phyloP scores from a whole-genome alignment of 2,888 invertebrate genomes.

The Deroplatys truncata region DNA sequence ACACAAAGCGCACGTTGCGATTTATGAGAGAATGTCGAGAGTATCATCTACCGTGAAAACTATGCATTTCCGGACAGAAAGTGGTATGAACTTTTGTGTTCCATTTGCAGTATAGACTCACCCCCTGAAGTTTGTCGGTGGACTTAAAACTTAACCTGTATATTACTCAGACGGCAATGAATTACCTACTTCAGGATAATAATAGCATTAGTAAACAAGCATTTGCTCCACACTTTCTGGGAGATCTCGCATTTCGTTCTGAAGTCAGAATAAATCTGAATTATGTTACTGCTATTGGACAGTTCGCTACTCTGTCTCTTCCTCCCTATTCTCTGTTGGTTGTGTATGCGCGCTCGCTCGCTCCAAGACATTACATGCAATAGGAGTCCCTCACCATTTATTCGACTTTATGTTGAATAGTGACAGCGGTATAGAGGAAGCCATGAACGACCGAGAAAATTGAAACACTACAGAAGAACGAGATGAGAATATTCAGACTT shows the following conservation, averaged over 20 bases:
- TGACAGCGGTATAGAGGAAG: neutral
- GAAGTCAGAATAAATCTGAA: neutral
- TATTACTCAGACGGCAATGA: too few species aligned
- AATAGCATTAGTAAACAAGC: too few species aligned
- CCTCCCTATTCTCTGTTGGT: neutral
- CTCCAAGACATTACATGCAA: neutral
- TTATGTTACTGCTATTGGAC: neutral
- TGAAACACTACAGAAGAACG: neutral
- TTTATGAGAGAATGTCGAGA: too few species aligned
- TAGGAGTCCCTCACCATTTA: neutral
- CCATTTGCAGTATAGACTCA: too few species aligned
- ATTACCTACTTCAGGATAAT: too few species aligned
- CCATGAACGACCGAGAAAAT: neutral
- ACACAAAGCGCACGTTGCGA: too few species aligned
- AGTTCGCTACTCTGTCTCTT: neutral
- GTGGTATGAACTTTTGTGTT: too few species aligned
- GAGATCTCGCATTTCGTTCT: neutral
- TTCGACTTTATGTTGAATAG: neutral
- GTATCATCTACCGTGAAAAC: too few species aligned
- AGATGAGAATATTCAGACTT: neutral
- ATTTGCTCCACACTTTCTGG: neutral
- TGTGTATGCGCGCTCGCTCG: too few species aligned
- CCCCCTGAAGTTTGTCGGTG: too few species aligned
- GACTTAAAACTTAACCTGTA: too few species aligned
- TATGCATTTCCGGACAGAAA: too few species aligned